Base-by-base conservation (phyloP, 2,797 vertebrate species). In the Phylloscopus collybita region DNA sequence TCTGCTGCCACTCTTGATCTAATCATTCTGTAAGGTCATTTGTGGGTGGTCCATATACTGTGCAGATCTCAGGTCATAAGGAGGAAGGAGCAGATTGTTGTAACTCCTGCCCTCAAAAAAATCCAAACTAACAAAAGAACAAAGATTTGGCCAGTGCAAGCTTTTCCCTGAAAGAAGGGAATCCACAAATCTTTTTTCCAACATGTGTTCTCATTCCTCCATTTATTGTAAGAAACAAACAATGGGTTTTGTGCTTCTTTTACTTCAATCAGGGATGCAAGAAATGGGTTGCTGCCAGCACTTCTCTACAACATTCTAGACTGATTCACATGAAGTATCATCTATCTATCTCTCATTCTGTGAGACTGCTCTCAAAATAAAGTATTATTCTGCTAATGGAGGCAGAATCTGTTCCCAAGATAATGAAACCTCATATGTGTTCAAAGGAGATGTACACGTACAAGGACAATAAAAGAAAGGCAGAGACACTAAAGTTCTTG, bases 111-210 rank as follows among this genome's bases (percentile, higher is more conserved):
- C 8, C 9, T 51, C 6, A 27, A 85, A 32, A 51, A 54, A 54
- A 0, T 5, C 23, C 11, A 67, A 23, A 40, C 13, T 8, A 26
- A 16, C 5, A 21, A 21, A 49, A 30, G 8, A 47, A 6, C 3
- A 38, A 20, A 70, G 16, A 67, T 8, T 4, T 30, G 5, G 1
- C 5, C 84, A 44, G 6, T 16, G 27, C 3, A 67, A 42, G 65
- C 1, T 78, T 82, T 65, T 10, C 10, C 9, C n/a, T 49, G 20
- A 51, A 89, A 40, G 3, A 32, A 70, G 10, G 15, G 5, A 80
- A 85, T 51, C 5, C 4, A 16, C 5, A 80, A 53, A 5, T 14
- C 0, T 12, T 50, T 51, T 45, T 70, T n/a, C 3, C 5, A 6
- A n/a, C 74, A 16, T 42, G 1, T 30, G 36, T 61, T 3, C 7